A percentile compares a stretch with the other conserved stretches of the same genome.
phyloP scores from a whole-genome alignment of 2,113 vertebrate species.

The Leucoraja erinaceus region DNA sequence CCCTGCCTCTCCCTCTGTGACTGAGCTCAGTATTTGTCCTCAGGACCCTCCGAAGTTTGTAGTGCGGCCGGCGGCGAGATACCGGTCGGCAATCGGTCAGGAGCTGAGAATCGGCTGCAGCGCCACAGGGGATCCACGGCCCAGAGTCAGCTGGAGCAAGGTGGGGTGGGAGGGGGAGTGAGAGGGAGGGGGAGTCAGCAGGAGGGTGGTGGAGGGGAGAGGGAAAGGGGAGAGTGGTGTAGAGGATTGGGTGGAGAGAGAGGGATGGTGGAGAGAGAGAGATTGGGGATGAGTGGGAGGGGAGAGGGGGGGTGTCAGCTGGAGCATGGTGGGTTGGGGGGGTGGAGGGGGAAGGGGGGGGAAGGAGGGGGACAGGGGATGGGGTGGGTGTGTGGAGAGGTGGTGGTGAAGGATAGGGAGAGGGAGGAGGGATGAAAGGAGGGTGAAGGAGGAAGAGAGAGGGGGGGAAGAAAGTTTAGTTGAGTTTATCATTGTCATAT shows the following conservation, averaged over 20 bases:
- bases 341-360: not conserved
- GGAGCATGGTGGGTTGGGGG: no score
- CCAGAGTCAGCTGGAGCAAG: slow-evolving; percentile 80
- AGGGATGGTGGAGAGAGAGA: not conserved
- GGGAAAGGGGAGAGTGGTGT: not conserved
- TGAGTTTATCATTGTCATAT: no score
- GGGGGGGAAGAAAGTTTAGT: not conserved
- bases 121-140: slow-evolving; percentile 70
- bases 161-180: slow-evolving; percentile 49
- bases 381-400: not conserved
- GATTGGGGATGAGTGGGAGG: no score
- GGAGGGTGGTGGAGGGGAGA: not conserved
- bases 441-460: not conserved
- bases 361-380: not conserved
- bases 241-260: not conserved
- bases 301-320: no score
- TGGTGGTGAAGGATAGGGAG: not conserved
- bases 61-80: slow-evolving; percentile 70
- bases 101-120: slow-evolving; percentile 77
- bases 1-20: rapidly evolving
- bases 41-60: slow-evolving; percentile 79
- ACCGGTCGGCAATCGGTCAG: slow-evolving; percentile 87
- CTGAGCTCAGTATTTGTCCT: slow-evolving; percentile 39
- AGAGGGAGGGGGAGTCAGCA: not conserved
- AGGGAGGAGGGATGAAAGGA: not conserved